Evolutionary conservation across 2,888 invertebrate species (phyloP), one percentile per base, ranked within the genome.

Genomic region (Oxyteleia sp.): DNA sequence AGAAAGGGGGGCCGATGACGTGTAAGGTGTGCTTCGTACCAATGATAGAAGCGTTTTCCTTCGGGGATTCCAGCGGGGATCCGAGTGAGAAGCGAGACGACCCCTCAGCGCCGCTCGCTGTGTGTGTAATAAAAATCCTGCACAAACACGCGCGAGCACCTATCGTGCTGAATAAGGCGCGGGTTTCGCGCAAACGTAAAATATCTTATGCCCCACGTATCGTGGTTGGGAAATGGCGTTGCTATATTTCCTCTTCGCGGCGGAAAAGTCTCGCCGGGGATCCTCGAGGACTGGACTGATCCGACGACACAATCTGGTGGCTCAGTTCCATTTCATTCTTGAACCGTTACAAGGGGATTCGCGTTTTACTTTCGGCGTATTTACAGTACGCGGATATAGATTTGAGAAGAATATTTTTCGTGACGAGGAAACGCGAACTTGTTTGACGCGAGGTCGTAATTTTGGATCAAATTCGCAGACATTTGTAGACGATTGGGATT

Each of bases 131-230:
- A 76, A 69, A 71, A 82, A 64, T 75, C 55, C 20, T 49, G 32
- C 68, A 81, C 68, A 75, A 63, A 75, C 51, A 82, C n/a, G n/a
- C 74, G 45, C 59, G 51, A 45, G 38, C 47, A 66, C 64, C 69
- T 59, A 61, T 74, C 53, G 75, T 57, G 63, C 72, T 64, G 85
- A 76, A 82, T 82, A 82, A 71, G 80, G 53, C 59, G 35, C 68
- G 23, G 74, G n/a, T n/a, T n/a, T 51, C 72, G 75, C 53, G 66
- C 78, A 41, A 76, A 78, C 84, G 78, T 78, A 75, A 82, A 84
- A 76, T 79, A 84, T 75, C 79, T 75, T 76, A 81, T 69, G 75
- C 81, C 71, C 66, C 71, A 68, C 53, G 79, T 79, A 68, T 66
- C 32, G 72, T 66, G 66, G 63, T 71, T 57, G 15, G 55, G 43